These are phyloP conservation scores for Limanda limanda DNA, from an alignment of 2,113 vertebrate genomes.

Conservation along the genomic window DNA sequence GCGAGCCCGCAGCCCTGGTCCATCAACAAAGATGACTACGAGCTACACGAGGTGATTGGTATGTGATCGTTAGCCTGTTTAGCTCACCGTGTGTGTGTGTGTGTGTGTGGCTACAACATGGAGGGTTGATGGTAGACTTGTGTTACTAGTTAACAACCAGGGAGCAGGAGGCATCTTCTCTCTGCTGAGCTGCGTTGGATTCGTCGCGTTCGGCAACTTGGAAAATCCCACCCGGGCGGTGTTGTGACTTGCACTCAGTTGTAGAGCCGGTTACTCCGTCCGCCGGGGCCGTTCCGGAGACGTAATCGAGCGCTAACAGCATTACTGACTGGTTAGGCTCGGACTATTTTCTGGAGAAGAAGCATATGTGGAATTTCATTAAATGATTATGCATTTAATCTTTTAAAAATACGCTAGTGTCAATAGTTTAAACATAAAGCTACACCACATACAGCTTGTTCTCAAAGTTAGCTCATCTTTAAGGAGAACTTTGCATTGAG, in stretches of 20 bases:
- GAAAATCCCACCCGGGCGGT: slow-evolving; percentile 53
- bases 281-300: slow-evolving; percentile 16
- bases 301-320: slow-evolving; percentile 32
- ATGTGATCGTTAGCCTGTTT: slow-evolving; percentile 76
- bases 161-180: slow-evolving; percentile 40
- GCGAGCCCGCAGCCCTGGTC: slow-evolving; percentile 93
- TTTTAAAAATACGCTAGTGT: background rate
- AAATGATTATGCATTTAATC: background rate
- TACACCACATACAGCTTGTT: background rate
- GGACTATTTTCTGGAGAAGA: slow-evolving; percentile 53
- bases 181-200: slow-evolving; percentile 22
- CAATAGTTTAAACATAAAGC: background rate
- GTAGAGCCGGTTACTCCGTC: slow-evolving; percentile 39
- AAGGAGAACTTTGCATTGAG: background rate
- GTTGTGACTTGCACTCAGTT: slow-evolving; percentile 42
- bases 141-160: slow-evolving; percentile 16
- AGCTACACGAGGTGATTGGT: slow-evolving; percentile 98
- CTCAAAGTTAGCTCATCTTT: background rate
- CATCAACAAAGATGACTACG: slow-evolving; percentile 96
- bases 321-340: slow-evolving; percentile 22
- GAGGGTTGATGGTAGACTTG: no score
- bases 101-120: background rate
- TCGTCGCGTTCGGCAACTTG: slow-evolving; percentile 8
- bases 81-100: slow-evolving; percentile 23
- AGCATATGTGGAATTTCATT: background rate